Conservation (phyloP, 2,888 invertebrate genomes). For the Ichneumon xanthorius region DNA sequence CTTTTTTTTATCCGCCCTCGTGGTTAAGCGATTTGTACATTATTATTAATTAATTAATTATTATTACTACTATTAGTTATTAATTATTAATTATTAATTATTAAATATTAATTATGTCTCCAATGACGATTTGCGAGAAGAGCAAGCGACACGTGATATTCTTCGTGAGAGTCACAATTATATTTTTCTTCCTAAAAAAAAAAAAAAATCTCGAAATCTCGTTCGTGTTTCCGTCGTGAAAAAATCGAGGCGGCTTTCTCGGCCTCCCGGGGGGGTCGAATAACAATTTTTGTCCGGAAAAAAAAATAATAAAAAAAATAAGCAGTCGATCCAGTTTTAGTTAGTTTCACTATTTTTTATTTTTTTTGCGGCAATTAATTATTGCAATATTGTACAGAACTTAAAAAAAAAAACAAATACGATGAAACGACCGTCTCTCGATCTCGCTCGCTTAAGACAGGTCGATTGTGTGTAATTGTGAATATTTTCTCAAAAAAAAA, state of each 20-base stretch:
- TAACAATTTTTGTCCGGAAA: background rate
- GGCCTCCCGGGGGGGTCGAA: background rate
- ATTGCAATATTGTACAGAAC: constrained; percentile 30
- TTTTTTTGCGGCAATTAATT: constrained; percentile 4
- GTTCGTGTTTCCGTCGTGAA: too few relatives aligned
- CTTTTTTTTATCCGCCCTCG: constrained; percentile 48
- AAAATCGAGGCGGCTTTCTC: too few relatives aligned
- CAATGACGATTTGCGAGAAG: constrained; percentile 7
- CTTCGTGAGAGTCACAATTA: constrained; percentile 10
- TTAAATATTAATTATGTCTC: constrained; percentile 12
- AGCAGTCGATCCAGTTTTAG: background rate
- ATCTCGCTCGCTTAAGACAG: too few relatives aligned
- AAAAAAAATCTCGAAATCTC: background rate
- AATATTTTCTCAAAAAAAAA: background rate
- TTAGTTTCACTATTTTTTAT: background rate
- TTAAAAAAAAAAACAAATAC: background rate
- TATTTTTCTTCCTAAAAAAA: background rate
- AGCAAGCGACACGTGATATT: constrained; percentile 16
- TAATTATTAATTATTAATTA: constrained; percentile 1
- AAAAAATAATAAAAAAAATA: constrained; percentile 4
- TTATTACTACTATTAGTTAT: background rate
- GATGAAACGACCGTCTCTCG: background rate
- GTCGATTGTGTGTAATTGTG: too few relatives aligned
- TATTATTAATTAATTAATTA: constrained; percentile 24
- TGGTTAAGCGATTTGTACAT: constrained; percentile 61